Evolutionary conservation across 2,888 invertebrate genomes (phyloP).

Genomic region (Sesia bembeciformis): DNA sequence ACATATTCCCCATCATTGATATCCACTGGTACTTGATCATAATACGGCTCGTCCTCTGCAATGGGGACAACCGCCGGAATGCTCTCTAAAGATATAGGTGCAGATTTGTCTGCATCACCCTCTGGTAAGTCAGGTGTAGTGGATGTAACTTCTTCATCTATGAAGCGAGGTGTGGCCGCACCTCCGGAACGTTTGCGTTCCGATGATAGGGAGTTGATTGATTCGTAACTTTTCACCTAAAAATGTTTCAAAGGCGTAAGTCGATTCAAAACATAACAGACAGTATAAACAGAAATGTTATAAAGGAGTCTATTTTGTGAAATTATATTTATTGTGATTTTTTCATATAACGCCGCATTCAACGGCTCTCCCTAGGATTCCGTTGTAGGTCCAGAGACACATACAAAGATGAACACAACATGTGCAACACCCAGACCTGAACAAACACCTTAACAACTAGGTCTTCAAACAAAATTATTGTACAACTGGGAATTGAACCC

Average conservation of each 20-base stretch:
- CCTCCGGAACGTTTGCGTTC: conserved; percentile 71
- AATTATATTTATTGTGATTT: no score
- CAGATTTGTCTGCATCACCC: conserved; percentile 49
- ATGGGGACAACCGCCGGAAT: conserved; percentile 42
- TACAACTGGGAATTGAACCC: no score
- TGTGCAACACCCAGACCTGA: no score
- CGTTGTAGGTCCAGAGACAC: no score
- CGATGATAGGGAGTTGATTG: conserved; percentile 77
- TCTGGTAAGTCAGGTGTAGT: conserved; percentile 52
- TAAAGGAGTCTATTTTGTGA: no score
- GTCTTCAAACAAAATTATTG: no score
- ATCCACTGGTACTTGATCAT: conserved; percentile 82
- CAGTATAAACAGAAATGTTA: no score
- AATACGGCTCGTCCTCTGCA: conserved; percentile 78
- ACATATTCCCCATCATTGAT: conserved; percentile 82
- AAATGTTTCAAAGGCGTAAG: conserved; percentile 1
- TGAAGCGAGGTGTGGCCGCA: conserved; percentile 67
- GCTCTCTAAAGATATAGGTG: conserved; percentile 57
- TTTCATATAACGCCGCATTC: no score
- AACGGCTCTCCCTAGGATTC: no score
- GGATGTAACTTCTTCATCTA: conserved; percentile 58
- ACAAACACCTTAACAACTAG: no score
- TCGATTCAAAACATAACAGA: no score
- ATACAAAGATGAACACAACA: no score
- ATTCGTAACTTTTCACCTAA: conserved; percentile 79